Evolutionary conservation across 2,797 vertebrate species (phyloP).

Genomic region (Coracias cyanogaster): DNA sequence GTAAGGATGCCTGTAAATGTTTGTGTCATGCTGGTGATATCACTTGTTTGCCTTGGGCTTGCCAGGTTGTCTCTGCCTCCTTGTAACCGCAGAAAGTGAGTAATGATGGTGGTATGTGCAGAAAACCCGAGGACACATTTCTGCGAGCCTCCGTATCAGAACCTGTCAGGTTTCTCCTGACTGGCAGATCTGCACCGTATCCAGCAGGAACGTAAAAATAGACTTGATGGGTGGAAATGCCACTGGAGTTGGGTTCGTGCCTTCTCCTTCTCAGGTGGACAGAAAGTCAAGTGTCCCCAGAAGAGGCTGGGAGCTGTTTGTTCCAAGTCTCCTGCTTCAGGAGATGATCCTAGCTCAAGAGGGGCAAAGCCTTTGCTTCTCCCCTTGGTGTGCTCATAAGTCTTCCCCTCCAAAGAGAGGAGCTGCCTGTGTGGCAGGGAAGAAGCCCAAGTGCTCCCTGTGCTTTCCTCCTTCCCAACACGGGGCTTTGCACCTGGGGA

Average conservation of each 20-base stretch:
- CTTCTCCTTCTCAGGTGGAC: background rate
- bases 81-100: background rate
- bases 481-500: background rate
- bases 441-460: background rate
- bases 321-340: background rate
- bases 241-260: background rate
- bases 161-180: background rate
- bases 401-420: background rate
- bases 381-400: fast-evolving
- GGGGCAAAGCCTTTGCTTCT: background rate
- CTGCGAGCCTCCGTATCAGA: background rate
- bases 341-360: background rate
- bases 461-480: background rate
- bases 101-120: background rate
- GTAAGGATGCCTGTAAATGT: background rate
- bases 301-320: background rate
- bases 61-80: background rate
- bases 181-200: background rate
- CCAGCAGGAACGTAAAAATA: background rate
- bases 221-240: background rate
- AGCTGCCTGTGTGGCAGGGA: background rate
- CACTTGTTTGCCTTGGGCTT: slow-evolving; percentile 29
- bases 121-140: background rate
- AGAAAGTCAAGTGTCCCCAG: background rate
- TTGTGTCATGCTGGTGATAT: background rate